These are phyloP conservation scores for Rhorus exstirpatorius DNA, from an alignment of 2,888 invertebrate species.

Conservation along the genomic window DNA sequence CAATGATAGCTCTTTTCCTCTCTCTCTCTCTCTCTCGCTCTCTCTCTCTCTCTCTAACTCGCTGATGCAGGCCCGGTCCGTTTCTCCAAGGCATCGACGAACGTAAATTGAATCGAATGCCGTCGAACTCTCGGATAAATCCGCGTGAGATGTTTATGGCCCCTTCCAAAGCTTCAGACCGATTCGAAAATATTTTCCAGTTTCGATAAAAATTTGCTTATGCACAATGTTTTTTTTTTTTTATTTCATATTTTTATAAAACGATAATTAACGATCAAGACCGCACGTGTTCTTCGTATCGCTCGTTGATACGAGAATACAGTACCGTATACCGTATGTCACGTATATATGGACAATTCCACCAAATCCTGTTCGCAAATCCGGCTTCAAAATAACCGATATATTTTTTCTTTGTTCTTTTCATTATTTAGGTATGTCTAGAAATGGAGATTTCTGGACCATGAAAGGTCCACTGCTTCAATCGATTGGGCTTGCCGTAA, in stretches of 20 bases:
- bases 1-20: slow-evolving; percentile 72
- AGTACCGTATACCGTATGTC: too few relatives aligned
- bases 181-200: slow-evolving; percentile 63
- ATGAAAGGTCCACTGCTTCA: too few relatives aligned
- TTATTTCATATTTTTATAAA: neutral
- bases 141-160: slow-evolving; percentile 80
- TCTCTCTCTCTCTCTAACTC: slow-evolving; percentile 61
- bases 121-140: slow-evolving; percentile 77
- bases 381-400: too few relatives aligned
- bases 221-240: slow-evolving; percentile 24
- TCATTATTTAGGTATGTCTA: too few relatives aligned
- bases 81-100: slow-evolving; percentile 76
- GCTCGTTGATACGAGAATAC: too few relatives aligned
- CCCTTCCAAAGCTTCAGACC: slow-evolving; percentile 72
- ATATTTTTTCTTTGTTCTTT: too few relatives aligned
- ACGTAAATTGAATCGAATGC: slow-evolving; percentile 83
- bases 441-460: too few relatives aligned
- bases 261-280: neutral
- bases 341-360: too few relatives aligned
- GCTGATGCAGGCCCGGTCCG: slow-evolving; percentile 71
- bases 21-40: slow-evolving; percentile 27
- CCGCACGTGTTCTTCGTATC: neutral
- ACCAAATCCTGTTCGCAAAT: too few relatives aligned
- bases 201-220: slow-evolving; percentile 66
- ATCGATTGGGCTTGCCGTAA: too few relatives aligned